Base-by-base conservation (phyloP, 1,140 invertebrate genomes). In the Trachelipus rathkii region DNA sequence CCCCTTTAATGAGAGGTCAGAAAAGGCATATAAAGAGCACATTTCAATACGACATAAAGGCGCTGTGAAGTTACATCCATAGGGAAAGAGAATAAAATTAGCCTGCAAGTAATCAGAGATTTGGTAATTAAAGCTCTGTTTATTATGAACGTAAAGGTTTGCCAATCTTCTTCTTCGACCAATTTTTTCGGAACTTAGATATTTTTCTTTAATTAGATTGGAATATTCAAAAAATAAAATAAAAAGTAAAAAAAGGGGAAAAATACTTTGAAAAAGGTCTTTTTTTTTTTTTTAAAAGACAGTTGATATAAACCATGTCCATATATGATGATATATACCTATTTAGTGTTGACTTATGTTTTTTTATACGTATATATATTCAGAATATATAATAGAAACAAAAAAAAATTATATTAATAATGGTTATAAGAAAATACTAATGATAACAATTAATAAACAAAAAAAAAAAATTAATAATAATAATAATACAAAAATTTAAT, bases 31-130 rank as follows among this genome's bases (percentile, higher is more conserved):
- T 74, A n/a, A 72, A 66, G 43, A 45, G 23, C 53, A 44, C 77
- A 78, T 78, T 78, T 73, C 74, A 76, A 78, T 78, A 72, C 77
- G 74, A 76, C 77, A 78, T 78, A 75, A 78, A 76, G 77, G 70
- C 71, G 6, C 53, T 60, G 75, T n/a, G 75, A 78, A 78, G 77
- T 78, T 78, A 75, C 77, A 76, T 78, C 77, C 74, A 75, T 73
- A 70, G 77, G 21, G 44, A 24, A n/a, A 13, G 74, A 44, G 66
- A 44, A 2, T 73, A 78, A 78, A 78, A 78, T 78, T 78, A 78
- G 77, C 74, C 46, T 23, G 33, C 33, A 74, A 78, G 77, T 78
- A 76, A 78, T 78, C 77, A 78, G 75, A 78, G 77, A 78, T 78
- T 78, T 78, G 72, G 77, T 75, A 78, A 78, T 78, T 78, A 78